Conservation (phyloP, 2,113 vertebrate species). For the Calonectris borealis region DNA sequence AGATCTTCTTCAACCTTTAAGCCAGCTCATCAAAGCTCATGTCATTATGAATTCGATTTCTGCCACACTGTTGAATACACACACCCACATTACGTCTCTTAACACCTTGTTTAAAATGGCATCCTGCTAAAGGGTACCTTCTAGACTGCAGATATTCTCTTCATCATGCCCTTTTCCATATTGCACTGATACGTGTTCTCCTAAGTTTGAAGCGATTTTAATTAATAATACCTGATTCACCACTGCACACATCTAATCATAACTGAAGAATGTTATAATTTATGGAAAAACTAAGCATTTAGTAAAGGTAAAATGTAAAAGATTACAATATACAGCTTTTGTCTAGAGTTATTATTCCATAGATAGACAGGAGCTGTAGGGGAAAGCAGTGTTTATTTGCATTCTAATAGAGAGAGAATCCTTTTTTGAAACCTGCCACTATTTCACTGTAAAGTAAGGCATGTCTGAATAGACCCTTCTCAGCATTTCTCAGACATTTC, state of each 20-base stretch:
- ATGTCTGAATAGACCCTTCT: conserved; percentile 45
- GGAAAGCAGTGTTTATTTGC: conserved; percentile 55
- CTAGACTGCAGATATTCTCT: background rate
- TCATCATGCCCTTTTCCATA: background rate
- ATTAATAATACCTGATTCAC: conserved; percentile 7
- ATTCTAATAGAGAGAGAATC: conserved; percentile 59
- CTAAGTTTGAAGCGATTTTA: background rate
- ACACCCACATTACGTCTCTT: background rate
- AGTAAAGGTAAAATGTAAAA: conserved; percentile 19
- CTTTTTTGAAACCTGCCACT: conserved; percentile 42
- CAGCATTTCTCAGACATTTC: conserved; percentile 58
- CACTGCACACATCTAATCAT: background rate
- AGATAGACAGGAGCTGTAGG: background rate
- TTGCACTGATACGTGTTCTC: background rate
- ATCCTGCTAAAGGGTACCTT: background rate
- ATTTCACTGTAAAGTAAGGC: conserved; percentile 40
- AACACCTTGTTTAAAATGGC: background rate
- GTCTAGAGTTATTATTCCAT: conserved; percentile 22
- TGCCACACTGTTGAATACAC: background rate
- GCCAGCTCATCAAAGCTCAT: background rate
- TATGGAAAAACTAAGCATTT: conserved; percentile 9
- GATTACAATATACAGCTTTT: conserved; percentile 7
- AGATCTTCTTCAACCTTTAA: background rate
- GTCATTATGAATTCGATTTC: background rate
- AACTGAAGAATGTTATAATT: conserved; percentile 17